A percentile compares a stretch with the other conserved stretches of the same genome.
Conservation (phyloP, 2,113 vertebrate genomes). For the Nestor notabilis region DNA sequence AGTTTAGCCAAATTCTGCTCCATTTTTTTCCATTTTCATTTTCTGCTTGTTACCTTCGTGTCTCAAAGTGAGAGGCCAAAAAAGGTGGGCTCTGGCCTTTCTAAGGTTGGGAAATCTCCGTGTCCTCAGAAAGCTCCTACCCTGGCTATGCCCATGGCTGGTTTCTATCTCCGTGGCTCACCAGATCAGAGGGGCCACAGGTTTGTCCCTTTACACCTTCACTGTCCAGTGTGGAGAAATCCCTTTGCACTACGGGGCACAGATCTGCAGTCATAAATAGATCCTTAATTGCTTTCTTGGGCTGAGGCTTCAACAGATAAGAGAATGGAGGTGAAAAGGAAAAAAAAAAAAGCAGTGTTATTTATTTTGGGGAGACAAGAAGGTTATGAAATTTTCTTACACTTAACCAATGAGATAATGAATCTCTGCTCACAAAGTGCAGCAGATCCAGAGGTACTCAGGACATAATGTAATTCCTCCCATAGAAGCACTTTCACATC, state of each 20-base stretch:
- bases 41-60: not conserved
- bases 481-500: slow-evolving; percentile 35
- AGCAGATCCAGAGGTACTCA: not conserved
- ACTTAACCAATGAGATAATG: slow-evolving; percentile 12
- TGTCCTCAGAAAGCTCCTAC: not conserved
- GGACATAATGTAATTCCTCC: slow-evolving; percentile 45
- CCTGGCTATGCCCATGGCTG: not conserved
- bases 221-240: not conserved
- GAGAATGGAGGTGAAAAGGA: not conserved
- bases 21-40: rapidly evolving
- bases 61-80: not conserved
- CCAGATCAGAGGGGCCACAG: rapidly evolving
- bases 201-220: not conserved
- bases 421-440: not conserved
- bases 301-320: not conserved
- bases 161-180: rapidly evolving
- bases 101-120: rapidly evolving
- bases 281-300: not conserved
- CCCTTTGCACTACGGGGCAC: not conserved
- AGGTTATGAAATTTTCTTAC: not conserved
- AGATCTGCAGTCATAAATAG: not conserved
- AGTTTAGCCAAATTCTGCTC: not conserved
- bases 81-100: not conserved
- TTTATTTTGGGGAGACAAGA: not conserved
- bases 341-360: not conserved